phyloP scores from a whole-genome alignment of 2,797 vertebrate species.

The Peromyscus attwateri region DNA sequence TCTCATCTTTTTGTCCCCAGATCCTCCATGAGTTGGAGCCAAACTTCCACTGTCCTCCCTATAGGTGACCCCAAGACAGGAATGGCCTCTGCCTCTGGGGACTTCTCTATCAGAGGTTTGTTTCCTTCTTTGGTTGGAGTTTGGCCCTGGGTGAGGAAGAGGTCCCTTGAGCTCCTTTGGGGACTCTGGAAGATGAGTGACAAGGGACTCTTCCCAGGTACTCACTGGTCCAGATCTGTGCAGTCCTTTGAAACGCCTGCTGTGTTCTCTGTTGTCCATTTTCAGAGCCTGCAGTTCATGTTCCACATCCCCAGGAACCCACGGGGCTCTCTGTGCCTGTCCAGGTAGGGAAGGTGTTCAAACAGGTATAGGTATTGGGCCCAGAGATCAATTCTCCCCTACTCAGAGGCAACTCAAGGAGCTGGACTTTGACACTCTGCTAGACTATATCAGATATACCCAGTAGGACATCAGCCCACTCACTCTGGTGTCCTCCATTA shows the following conservation, averaged over 20 bases:
- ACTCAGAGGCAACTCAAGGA: not conserved
- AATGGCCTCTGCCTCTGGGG: slow-evolving; percentile 14
- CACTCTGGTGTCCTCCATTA: too few relatives aligned
- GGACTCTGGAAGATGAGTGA: not conserved
- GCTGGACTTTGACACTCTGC: not conserved
- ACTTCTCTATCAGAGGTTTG: slow-evolving; percentile 38
- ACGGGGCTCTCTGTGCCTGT: not conserved
- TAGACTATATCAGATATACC: fast-evolving
- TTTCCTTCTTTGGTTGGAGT: slow-evolving; percentile 18
- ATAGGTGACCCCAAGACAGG: slow-evolving; percentile 18
- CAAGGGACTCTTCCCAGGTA: not conserved
- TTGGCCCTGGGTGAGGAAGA: not conserved
- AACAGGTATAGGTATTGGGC: not conserved
- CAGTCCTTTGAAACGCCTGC: not conserved
- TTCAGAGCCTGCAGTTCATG: slow-evolving; percentile 61
- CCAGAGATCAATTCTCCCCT: not conserved
- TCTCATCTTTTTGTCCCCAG: slow-evolving; percentile 47
- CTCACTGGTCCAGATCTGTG: not conserved
- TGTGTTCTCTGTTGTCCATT: slow-evolving; percentile 65
- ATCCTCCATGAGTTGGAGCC: slow-evolving; percentile 21
- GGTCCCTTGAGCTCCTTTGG: not conserved
- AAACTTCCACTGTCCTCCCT: not conserved
- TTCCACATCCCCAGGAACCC: slow-evolving; percentile 50
- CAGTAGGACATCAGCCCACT: too few relatives aligned
- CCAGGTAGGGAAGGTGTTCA: slow-evolving; percentile 70